Base-by-base conservation (phyloP, 2,888 invertebrate species). In the Patella caerulea region DNA sequence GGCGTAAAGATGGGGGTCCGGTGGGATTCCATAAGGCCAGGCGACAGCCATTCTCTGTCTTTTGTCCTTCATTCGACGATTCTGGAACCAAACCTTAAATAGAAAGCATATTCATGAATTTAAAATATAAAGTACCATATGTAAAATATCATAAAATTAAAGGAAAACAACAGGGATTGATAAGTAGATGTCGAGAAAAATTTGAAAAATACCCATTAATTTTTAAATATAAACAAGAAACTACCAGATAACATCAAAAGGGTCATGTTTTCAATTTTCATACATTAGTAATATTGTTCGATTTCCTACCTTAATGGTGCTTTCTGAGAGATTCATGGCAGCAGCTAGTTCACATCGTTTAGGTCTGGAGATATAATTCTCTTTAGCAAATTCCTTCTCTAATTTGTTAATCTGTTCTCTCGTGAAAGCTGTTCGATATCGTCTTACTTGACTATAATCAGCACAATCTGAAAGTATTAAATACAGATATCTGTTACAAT, bases 351-450 rank as follows among this genome's bases (percentile, higher is more conserved):
- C 99, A 90, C 98, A 98, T 82, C 99, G 93, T 79, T 97, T 93
- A 0, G 99, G 99, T 76, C 99, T 93, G 0, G 98, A 98, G 0
- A 99, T 98, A 92, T 99, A 99, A 92, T 98, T 99, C 92, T 99
- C 99, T 87, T 96, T 96, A 92, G 95, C 95, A 91, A 99, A 99
- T 92, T 99, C 99, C 88, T 97, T 97, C 92, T 99, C 99, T 76
- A 99, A 93, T 17, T 97, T 93, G 0, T 94, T 95, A 71, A 99
- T 92, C 91, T 99, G 99, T 90, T 99, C 99, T 15, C 98, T 93
- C 0, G 98, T 97, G 92, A 99, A 99, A 0, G 99, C 99, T 0
- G 99, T 99, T 73, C 99, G 94, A 92, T 99, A 99, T 76, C 99
- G 83, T 12, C 91, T 81, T 7, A 88, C 83, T 12, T 87, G 84